Conservation (phyloP, 92 coral and sea anemone species). For the Scolanthus callimorphus region DNA sequence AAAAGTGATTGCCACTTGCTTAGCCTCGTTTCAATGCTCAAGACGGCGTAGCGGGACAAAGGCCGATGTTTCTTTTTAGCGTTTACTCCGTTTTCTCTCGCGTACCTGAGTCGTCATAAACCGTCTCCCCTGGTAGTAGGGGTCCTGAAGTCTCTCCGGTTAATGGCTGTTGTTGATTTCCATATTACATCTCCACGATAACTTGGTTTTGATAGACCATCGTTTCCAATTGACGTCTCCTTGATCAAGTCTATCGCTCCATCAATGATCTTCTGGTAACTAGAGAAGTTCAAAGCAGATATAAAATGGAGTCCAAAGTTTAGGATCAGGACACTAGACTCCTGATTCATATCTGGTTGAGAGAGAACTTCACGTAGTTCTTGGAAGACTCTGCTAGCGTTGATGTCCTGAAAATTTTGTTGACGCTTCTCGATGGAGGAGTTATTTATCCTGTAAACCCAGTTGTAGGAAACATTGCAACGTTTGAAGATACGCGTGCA, state of each 20-base stretch:
- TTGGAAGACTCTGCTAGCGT: conserved; percentile 25
- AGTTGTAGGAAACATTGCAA: conserved; percentile 70
- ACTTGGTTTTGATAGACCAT: conserved; percentile 3
- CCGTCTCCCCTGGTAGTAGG: conserved; percentile 36
- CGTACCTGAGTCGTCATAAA: conserved; percentile 70
- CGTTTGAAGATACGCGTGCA: conserved; percentile 62
- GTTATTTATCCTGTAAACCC: conserved; percentile 73
- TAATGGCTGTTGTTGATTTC: conserved; percentile 78
- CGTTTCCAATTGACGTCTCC: neutral
- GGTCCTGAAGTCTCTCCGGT: conserved; percentile 33
- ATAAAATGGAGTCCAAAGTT: conserved; percentile 71
- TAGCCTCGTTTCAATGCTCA: too few relatives aligned
- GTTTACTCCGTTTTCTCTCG: neutral
- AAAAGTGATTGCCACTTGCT: neutral
- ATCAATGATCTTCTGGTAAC: conserved; percentile 43
- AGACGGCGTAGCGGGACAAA: too few relatives aligned
- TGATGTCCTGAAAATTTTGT: conserved; percentile 32
- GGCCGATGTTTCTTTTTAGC: too few relatives aligned
- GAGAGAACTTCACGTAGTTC: conserved; percentile 9
- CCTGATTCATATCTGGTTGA: conserved; percentile 4
- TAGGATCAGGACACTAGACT: conserved; percentile 41
- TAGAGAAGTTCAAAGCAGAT: conserved; percentile 51
- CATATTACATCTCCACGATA: conserved; percentile 46
- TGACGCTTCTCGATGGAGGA: conserved; percentile 36
- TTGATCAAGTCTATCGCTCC: conserved; percentile 34